Base-by-base conservation (phyloP, 2,888 invertebrate species). In the Cremastinae sp. region DNA sequence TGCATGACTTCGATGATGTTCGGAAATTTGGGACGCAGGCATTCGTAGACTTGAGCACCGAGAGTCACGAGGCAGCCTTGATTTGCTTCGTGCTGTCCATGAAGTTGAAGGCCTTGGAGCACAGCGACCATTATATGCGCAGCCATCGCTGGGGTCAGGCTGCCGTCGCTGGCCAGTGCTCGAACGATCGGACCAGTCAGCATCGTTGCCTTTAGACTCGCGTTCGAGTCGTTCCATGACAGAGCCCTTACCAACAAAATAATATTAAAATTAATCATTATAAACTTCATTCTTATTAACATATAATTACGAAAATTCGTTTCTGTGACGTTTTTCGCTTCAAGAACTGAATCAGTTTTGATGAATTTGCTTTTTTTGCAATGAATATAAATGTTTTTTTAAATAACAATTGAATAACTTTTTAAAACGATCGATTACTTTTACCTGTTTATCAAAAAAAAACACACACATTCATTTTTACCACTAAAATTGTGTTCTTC, bases 1-100 rank as follows among this genome's bases (percentile, higher is more conserved):
- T 95, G 94, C 86, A 89, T 88, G 34, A 93, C 93, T 71, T 91
- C 90, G 74, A 94, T 91, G 59, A 96, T 92, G 83, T 93, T 92
- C 0, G 95, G 94, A 90, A 95, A 96, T 74, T 92, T 91, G 0
- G 96, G 96, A 74, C 96, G 92, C 43, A 97, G 90, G 77, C 94
- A 91, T 89, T 97, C 97, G 90, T 97, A 98, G 61, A 96, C 93
- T 90, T 95, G 95, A 0, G 96, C 94, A 2, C 96, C 96, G 22
- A 97, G 91, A 3, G 94, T 94, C 3, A 97, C 92, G 51, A 97
- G 90, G 0, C 94, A 93, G 10, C 96, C 95, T 88, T 96, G 96
- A 91, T 96, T 96, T 9, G 95, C 94, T 84, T 97, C 97, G 88
- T 97, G 97, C 86, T 97, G 96, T 0, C 98, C 98, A 86, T 97